Base-by-base conservation (phyloP, 1,140 invertebrate genomes). In the Conus ventricosus region DNA sequence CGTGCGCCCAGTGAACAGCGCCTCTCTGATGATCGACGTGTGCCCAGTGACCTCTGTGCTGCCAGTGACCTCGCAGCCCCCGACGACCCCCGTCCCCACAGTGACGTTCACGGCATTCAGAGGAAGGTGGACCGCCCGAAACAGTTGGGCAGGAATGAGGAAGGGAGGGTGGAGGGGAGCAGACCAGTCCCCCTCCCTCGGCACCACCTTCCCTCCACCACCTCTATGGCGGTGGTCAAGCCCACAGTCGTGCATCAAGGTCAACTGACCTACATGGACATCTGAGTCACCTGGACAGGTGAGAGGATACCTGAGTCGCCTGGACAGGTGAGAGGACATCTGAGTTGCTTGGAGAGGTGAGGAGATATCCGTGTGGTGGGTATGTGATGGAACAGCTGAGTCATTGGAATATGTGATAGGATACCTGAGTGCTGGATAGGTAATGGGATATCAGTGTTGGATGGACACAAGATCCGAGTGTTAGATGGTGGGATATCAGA, bases 221-320 rank as follows among this genome's bases (percentile, higher is more conserved):
- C 91, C 15, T 84, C 90, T 25, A 89, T 91, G 89, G 92, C 91
- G 27, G 90, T 92, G 27, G 91, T 92, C 3, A 91, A 92, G 87
- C 92, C 92, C 15, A 90, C 91, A 60, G 84, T 92, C 5, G 78
- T 91, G 39, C 90, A 92, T n/a, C 88, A 89, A 51, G 87, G 88
- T 17, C 57, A 57, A 71, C 83, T 91, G 5, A 86, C 89, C 15
- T 88, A 88, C 86, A 88, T 90, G 89, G 90, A 89, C 55, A 88
- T 91, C 55, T 91, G 82, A 89, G 39, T 39, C 39, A 39, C 39
- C 39, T 3, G 39, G 39, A 39, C 39, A 39, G 39, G 39, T 39
- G 39, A 39, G 39, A 39, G 39, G 39, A 39, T 0, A 3, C 39
- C 39, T 39, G 39, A 39, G 39, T 39, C 39, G 39, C 39, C 39